These are phyloP conservation scores for Drosophila anceps DNA, from an alignment of 2,888 invertebrate species.

Conservation along the genomic window DNA sequence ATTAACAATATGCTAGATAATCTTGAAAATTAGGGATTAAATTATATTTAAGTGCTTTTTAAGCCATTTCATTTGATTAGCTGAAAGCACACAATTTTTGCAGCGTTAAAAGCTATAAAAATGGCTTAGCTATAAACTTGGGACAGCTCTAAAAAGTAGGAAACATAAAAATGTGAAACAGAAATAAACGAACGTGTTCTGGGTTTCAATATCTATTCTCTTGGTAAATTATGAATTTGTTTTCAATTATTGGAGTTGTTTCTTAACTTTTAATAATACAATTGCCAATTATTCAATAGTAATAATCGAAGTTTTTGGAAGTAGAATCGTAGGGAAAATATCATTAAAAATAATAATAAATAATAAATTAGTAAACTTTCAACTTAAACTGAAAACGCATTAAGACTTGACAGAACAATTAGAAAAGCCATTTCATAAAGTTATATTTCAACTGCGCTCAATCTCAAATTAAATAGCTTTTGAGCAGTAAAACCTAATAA, in stretches of 20 bases:
- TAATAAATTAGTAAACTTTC: neutral
- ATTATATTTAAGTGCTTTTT: constrained; percentile 24
- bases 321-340: no score
- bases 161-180: constrained; percentile 6
- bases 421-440: neutral
- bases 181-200: neutral
- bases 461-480: neutral
- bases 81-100: neutral
- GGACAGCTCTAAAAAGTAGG: neutral
- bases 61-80: constrained; percentile 17
- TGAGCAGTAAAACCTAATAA: no score
- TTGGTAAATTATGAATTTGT: neutral
- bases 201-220: neutral
- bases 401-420: neutral
- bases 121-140: neutral
- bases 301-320: neutral
- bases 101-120: neutral
- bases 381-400: neutral
- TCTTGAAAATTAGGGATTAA: constrained; percentile 21
- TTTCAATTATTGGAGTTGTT: neutral
- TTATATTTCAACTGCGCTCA: no score
- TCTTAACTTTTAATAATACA: neutral
- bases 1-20: constrained; percentile 17
- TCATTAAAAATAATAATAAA: neutral
- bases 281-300: neutral